Evolutionary conservation across 1,140 invertebrate genomes (phyloP).

Genomic region (Drosophila kikkawai): DNA sequence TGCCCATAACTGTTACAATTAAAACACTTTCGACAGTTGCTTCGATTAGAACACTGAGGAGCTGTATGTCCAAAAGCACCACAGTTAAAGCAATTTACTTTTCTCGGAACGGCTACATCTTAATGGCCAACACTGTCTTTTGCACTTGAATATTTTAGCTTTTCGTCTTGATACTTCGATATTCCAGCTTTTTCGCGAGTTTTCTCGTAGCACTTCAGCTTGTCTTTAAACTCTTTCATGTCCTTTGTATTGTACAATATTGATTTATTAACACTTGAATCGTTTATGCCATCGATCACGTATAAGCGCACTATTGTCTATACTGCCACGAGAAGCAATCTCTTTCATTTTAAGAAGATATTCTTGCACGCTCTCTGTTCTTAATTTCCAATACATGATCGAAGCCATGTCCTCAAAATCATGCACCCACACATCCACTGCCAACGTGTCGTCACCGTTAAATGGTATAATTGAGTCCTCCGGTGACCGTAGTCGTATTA

Average conservation of each 20-base stretch:
- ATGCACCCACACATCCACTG: too few species aligned
- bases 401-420: too few species aligned
- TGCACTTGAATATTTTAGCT: neutral
- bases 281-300: neutral
- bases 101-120: too few species aligned
- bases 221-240: neutral
- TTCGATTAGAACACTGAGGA: conserved; percentile 1
- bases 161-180: neutral
- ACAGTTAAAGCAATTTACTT: too few species aligned
- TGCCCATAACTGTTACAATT: too few species aligned
- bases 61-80: neutral
- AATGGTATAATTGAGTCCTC: too few species aligned
- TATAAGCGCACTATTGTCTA: neutral
- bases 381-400: too few species aligned
- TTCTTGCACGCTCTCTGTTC: too few species aligned
- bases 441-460: too few species aligned
- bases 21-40: neutral
- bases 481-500: too few species aligned
- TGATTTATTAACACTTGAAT: neutral
- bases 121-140: neutral
- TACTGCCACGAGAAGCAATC: neutral
- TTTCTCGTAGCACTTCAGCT: neutral
- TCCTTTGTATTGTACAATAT: too few species aligned
- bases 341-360: neutral
- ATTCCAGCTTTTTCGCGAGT: neutral